Conservation (phyloP, 2,888 invertebrate genomes). For the Julus scandinavius region DNA sequence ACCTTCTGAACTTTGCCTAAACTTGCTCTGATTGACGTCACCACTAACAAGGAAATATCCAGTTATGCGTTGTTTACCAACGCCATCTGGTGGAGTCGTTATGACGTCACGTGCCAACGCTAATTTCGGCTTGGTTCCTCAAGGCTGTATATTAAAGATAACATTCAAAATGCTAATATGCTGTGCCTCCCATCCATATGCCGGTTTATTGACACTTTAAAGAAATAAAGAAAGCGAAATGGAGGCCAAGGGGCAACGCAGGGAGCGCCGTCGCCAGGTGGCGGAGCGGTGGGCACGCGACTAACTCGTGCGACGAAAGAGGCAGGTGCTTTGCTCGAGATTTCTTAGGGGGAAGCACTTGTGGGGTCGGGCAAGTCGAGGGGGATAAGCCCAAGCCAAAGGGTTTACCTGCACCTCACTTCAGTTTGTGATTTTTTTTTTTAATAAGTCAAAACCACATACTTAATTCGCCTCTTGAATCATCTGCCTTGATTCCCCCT, state of each 20-base stretch:
- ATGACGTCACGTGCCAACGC: background rate
- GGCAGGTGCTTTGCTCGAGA: conserved; percentile 13
- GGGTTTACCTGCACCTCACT: background rate
- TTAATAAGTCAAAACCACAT: conserved; percentile 33
- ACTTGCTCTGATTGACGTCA: too few species aligned
- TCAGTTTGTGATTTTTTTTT: background rate
- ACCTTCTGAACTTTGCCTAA: too few species aligned
- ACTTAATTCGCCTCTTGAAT: background rate
- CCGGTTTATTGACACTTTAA: conserved; percentile 27
- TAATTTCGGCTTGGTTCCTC: background rate
- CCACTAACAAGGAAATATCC: too few species aligned
- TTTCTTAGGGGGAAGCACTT: background rate
- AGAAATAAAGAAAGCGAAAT: background rate
- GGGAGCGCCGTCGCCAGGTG: conserved; percentile 17
- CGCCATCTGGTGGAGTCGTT: background rate
- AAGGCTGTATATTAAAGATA: background rate
- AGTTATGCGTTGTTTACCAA: too few species aligned
- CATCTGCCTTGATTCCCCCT: conserved; percentile 6
- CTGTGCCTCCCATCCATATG: background rate
- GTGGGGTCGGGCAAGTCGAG: background rate
- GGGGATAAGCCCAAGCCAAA: background rate
- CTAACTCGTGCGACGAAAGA: background rate
- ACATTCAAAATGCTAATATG: background rate
- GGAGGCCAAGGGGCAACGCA: background rate
- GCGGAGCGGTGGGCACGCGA: background rate